A percentile compares a stretch with the other conserved stretches of the same genome.
phyloP scores from a whole-genome alignment of 2,113 vertebrate species.

The Heterochromis multidens region DNA sequence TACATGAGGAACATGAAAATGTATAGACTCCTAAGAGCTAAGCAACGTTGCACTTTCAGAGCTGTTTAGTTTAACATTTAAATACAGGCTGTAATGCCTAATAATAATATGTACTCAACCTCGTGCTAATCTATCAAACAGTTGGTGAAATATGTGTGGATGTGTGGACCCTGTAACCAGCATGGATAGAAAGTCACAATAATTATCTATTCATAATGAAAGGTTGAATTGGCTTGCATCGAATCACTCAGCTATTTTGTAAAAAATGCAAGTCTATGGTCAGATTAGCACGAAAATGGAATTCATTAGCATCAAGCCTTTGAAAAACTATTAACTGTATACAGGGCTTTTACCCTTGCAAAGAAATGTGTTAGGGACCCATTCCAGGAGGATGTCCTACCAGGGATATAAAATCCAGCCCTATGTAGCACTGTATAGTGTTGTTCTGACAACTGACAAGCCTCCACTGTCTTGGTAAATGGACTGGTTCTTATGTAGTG shows the following conservation, averaged over 20 bases:
- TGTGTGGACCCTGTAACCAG: background rate
- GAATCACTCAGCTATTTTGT: too few species aligned
- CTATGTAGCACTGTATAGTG: background rate
- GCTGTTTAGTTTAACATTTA: too few species aligned
- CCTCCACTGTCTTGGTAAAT: background rate
- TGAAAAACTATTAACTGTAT: too few species aligned
- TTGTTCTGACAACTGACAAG: background rate
- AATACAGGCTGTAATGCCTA: background rate
- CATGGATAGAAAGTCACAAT: too few species aligned
- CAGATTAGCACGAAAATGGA: too few species aligned
- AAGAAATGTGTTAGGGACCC: background rate
- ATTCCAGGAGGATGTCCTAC: background rate
- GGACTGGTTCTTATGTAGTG: background rate
- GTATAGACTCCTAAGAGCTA: accelerated
- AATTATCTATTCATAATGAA: too few species aligned
- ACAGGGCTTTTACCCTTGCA: too few species aligned
- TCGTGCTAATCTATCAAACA: background rate
- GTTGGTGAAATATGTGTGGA: background rate
- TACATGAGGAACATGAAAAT: background rate
- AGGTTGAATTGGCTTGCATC: too few species aligned
- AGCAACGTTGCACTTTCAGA: background rate
- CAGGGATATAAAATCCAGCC: background rate
- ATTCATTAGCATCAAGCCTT: too few species aligned
- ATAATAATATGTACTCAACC: background rate
- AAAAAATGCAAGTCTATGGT: too few species aligned